Evolutionary conservation across 2,888 invertebrate species (phyloP).

Genomic region (Drosophila paucipuncta): DNA sequence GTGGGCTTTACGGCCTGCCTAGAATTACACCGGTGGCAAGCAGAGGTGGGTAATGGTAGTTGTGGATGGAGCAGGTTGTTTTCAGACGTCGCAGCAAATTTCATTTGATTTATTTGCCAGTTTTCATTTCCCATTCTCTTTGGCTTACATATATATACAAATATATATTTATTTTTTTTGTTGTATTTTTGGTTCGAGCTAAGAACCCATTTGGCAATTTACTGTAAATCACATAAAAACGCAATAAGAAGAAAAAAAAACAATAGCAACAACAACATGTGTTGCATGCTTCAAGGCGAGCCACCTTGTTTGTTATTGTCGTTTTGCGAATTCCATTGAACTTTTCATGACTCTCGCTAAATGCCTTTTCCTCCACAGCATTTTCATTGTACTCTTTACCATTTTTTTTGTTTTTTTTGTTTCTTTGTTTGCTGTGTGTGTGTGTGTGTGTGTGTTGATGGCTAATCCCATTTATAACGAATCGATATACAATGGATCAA

Average conservation of each 20-base stretch:
- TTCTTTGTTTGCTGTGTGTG: background rate
- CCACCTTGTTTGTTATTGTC: slow-evolving; percentile 18
- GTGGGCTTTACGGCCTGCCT: slow-evolving; percentile 47
- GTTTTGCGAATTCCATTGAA: slow-evolving; percentile 49
- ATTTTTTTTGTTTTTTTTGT: background rate
- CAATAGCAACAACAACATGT: slow-evolving; percentile 34
- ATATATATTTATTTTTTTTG: background rate
- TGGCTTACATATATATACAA: background rate
- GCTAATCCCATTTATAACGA: slow-evolving; percentile 1
- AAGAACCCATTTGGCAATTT: slow-evolving; percentile 68
- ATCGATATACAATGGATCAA: slow-evolving; percentile 2
- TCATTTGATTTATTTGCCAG: slow-evolving; percentile 80
- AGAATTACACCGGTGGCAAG: background rate
- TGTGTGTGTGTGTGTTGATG: background rate
- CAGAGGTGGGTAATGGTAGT: background rate
- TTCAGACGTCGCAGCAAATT: slow-evolving; percentile 68
- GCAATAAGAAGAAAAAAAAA: slow-evolving; percentile 12
- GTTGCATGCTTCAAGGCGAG: slow-evolving; percentile 59
- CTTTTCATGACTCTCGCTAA: slow-evolving; percentile 28
- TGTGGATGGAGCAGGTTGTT: background rate
- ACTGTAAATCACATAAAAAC: slow-evolving; percentile 66
- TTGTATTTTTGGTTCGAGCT: slow-evolving; percentile 14
- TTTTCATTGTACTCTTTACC: slow-evolving; percentile 12
- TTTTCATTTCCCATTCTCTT: slow-evolving; percentile 72
- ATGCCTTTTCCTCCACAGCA: slow-evolving; percentile 5